phyloP scores from a whole-genome alignment of 2,797 vertebrate species.

The Cyclopterus lumpus region DNA sequence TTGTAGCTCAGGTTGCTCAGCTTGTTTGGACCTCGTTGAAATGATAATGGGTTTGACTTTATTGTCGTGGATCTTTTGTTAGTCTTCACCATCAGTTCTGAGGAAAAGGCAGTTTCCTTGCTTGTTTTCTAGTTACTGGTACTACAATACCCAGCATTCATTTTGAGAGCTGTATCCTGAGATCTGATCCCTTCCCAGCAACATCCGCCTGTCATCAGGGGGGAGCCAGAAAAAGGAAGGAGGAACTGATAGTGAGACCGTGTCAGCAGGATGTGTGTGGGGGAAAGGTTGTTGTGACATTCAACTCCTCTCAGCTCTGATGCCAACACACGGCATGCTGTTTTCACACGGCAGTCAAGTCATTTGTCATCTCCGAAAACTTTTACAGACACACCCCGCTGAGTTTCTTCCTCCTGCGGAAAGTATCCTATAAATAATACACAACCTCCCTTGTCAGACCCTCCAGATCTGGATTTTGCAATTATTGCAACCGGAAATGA shows the following conservation, averaged over 20 bases:
- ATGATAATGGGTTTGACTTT: too few species aligned
- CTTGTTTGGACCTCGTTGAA: too few species aligned
- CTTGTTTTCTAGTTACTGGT: not conserved
- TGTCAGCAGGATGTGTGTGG: constrained; percentile 34
- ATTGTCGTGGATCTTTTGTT: too few species aligned
- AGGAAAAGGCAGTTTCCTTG: not conserved
- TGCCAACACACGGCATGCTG: constrained; percentile 6
- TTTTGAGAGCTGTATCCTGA: not conserved
- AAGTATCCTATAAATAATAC: not conserved
- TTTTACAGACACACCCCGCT: constrained; percentile 15
- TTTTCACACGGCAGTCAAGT: not conserved
- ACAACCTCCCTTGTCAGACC: not conserved
- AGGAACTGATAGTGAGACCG: constrained; percentile 30
- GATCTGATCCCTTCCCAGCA: not conserved
- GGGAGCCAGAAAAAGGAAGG: constrained; percentile 8
- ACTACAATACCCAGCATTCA: constrained; percentile 17
- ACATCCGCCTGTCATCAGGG: constrained; percentile 11
- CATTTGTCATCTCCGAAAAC: not conserved
- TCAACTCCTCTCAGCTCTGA: constrained; percentile 17
- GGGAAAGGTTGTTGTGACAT: constrained; percentile 51
- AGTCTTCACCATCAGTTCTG: too few species aligned
- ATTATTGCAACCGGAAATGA: not conserved
- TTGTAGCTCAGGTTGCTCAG: too few species aligned
- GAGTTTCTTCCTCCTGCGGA: not conserved
- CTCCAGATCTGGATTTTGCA: not conserved